Percentiles rank a stretch among this genome's conserved stretches.
These are phyloP conservation scores for Betta splendens DNA, from an alignment of 2,797 vertebrate genomes.

Conservation along the genomic window DNA sequence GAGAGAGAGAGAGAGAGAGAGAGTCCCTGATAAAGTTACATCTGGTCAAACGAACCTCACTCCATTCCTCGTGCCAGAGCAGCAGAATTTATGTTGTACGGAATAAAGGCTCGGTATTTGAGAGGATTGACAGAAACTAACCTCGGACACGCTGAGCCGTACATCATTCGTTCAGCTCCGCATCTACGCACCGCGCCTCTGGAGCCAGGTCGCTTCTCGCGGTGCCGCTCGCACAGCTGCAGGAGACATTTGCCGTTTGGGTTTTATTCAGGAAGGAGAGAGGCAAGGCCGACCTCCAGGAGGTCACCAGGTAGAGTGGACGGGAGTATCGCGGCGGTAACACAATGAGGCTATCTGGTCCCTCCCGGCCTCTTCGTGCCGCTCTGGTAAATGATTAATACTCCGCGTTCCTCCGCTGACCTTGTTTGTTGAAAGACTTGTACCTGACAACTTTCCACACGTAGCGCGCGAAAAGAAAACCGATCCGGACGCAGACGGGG, in stretches of 20 bases:
- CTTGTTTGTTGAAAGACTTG: conserved; percentile 82
- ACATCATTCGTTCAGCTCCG: conserved; percentile 65
- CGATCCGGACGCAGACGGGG: conserved; percentile 39
- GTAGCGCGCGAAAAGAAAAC: conserved; percentile 56
- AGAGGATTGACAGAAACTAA: conserved; percentile 74
- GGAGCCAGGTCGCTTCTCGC: conserved; percentile 58
- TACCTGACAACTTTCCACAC: conserved; percentile 75
- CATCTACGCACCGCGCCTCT: conserved; percentile 47
- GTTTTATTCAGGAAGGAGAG: conserved; percentile 31
- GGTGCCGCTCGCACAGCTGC: conserved; percentile 52
- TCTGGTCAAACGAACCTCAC: conserved; percentile 78
- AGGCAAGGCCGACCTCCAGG: conserved; percentile 27
- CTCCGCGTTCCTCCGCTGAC: conserved; percentile 75
- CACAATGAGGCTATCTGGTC: conserved; percentile 68
- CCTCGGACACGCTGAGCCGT: conserved; percentile 59
- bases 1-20: conserved; percentile 51
- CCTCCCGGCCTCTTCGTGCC: conserved; percentile 63
- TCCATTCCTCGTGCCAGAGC: conserved; percentile 72
- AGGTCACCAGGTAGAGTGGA: conserved; percentile 43
- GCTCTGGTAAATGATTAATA: conserved; percentile 82
- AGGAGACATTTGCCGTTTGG: conserved; percentile 21
- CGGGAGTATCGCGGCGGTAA: conserved; percentile 62
- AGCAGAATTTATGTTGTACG: conserved; percentile 62
- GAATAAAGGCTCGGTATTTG: conserved; percentile 66
- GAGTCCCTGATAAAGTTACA: conserved; percentile 77